phyloP scores from a whole-genome alignment of 1,140 invertebrate species.

The Drosophila ohnishii region DNA sequence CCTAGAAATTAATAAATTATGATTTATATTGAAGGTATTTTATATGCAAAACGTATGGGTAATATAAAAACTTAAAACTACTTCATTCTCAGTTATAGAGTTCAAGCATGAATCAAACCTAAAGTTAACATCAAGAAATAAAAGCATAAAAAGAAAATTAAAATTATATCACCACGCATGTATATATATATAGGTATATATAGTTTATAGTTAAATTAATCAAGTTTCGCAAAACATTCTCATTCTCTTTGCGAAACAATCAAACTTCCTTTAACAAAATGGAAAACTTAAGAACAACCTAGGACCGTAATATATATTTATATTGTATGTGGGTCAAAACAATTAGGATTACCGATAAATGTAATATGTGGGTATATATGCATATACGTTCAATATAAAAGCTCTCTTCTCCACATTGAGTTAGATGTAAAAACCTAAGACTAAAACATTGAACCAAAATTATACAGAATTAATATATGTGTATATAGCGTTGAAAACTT shows the following conservation, averaged over 20 bases:
- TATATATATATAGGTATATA: constrained; percentile 52
- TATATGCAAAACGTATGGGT: constrained; percentile 54
- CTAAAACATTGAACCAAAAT: constrained; percentile 75
- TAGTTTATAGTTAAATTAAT: constrained; percentile 49
- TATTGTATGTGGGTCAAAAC: constrained; percentile 47
- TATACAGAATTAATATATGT: constrained; percentile 42
- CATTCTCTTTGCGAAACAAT: constrained; percentile 40
- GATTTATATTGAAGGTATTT: constrained; percentile 70
- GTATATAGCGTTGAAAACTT: constrained; percentile 57
- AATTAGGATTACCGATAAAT: constrained; percentile 42
- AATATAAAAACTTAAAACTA: constrained; percentile 61
- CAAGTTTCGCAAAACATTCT: constrained; percentile 16
- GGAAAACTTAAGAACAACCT: constrained; percentile 68
- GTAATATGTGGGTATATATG: constrained; percentile 37
- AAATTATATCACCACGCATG: constrained; percentile 80
- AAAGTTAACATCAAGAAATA: constrained; percentile 61
- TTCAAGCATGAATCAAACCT: constrained; percentile 44
- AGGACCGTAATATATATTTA: constrained; percentile 50
- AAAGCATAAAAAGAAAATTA: constrained; percentile 70
- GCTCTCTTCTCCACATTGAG: constrained; percentile 45
- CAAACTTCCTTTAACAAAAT: constrained; percentile 42
- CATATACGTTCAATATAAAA: constrained; percentile 45
- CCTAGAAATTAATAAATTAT: constrained; percentile 72
- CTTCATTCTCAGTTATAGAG: constrained; percentile 40
- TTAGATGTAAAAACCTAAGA: constrained; percentile 52